Base-by-base conservation (phyloP, 2,113 vertebrate species). In the Eulemur rufifrons region DNA sequence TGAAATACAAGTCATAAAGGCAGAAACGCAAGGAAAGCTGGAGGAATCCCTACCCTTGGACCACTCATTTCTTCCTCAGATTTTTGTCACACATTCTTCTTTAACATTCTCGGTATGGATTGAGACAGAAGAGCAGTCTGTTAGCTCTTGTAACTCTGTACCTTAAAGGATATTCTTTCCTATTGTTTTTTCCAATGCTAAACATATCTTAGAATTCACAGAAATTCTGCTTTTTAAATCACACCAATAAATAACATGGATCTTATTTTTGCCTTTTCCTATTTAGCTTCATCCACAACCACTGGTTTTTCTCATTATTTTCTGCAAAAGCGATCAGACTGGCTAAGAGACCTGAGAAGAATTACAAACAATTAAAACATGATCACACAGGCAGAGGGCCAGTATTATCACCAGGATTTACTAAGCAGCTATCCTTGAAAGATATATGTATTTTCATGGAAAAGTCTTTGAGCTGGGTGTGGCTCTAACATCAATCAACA, bases 1-100 rank as follows among this genome's bases (percentile, higher is more conserved):
- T 95, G 97, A 98, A 98, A 97, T 85, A 81, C 88, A 98, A 96
- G 95, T 92, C 92, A 54, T 90, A 98, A 97, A 97, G 97, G 59
- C 86, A 95, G 81, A 68, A 98, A 97, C 89, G 96, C 94, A 97
- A 98, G 91, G 82, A 92, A 95, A 83, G 71, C 96, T 92, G 83
- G 69, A 97, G 84, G 93, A 98, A 98, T 96, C 96, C 97, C 95
- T 95, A 93, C 66, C 86, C 88, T 93, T 76, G 1, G 0, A 95
- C 90, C 88, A 73, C 27, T 96, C 94, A 95, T 92, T 76, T 89
- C 84, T 96, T 94, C 91, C 96, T 94, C 93, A 92, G 84, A 81
- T 92, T 96, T 97, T 96, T 95, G 92, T 92, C 90, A 92, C 94
- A 97, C 92, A 90, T 97, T 96, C 76, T 77, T 93, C 76, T 71